These are phyloP conservation scores for Dinothrombium tinctorium DNA, from an alignment of 1,140 invertebrate genomes.

Conservation along the genomic window DNA sequence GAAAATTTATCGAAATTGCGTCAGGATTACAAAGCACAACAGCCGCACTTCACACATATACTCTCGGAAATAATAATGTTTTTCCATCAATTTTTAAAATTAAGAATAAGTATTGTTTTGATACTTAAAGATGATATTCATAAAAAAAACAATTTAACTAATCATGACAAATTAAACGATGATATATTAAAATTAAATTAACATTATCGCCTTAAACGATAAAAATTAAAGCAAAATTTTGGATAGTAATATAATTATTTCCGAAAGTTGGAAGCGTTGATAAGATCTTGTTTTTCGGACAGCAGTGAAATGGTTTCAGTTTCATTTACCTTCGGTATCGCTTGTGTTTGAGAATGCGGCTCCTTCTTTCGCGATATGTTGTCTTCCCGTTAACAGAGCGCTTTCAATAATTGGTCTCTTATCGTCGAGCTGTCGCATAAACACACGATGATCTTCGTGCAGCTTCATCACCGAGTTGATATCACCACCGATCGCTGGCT, in stretches of 20 bases:
- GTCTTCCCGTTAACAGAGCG: slow-evolving; percentile 67
- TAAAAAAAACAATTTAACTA: too few species aligned
- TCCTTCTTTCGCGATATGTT: slow-evolving; percentile 53
- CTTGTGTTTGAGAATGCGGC: too few species aligned
- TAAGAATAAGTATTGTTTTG: too few species aligned
- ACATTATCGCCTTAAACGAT: not conserved
- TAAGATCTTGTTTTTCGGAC: too few species aligned
- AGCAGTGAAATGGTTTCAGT: too few species aligned
- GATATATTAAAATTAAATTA: not conserved
- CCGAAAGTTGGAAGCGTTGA: too few species aligned
- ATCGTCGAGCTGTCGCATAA: slow-evolving; percentile 65
- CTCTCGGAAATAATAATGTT: too few species aligned
- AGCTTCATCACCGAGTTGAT: slow-evolving; percentile 48
- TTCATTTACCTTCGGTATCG: slow-evolving; percentile 37
- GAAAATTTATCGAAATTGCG: not conserved
- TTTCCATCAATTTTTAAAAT: too few species aligned
- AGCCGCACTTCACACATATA: too few species aligned
- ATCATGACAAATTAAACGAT: not conserved
- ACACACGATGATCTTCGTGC: slow-evolving; percentile 64
- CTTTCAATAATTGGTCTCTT: slow-evolving; percentile 81
- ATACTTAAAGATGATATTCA: too few species aligned
- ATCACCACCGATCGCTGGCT: slow-evolving; percentile 58
- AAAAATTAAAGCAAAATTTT: too few species aligned
- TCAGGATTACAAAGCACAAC: too few species aligned
- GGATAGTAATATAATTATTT: not conserved